phyloP scores from a whole-genome alignment of 2,113 vertebrate genomes.

The Chloropsis cyanopogon region DNA sequence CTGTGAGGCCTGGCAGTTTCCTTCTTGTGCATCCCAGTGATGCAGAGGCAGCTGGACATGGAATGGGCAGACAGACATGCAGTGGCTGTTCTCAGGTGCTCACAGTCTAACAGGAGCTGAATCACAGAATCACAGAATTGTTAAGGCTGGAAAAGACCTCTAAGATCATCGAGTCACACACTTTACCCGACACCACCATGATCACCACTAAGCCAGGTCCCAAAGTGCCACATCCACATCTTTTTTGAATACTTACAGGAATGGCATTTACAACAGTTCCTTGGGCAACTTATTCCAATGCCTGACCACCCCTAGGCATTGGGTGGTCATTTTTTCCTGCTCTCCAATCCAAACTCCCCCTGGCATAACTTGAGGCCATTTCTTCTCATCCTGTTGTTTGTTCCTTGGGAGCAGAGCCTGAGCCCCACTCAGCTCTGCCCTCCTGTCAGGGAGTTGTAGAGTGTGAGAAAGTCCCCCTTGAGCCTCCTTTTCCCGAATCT shows the following conservation, averaged over 20 bases:
- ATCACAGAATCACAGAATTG: too few species aligned
- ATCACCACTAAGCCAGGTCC: neutral
- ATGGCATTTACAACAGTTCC: neutral
- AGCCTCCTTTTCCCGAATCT: neutral
- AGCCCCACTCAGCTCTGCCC: rapidly evolving
- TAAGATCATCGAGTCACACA: neutral
- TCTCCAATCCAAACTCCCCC: neutral
- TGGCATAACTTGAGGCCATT: neutral
- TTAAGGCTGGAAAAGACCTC: neutral
- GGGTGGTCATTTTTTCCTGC: neutral
- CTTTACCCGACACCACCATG: neutral
- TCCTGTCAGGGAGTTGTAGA: neutral
- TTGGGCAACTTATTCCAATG: neutral
- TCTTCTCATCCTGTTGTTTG: neutral
- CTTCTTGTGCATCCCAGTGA: neutral
- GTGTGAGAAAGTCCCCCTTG: rapidly evolving
- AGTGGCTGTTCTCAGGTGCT: neutral
- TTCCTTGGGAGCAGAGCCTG: neutral
- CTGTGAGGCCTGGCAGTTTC: neutral
- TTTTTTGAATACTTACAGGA: neutral
- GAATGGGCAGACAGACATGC: neutral
- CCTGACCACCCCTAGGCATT: neutral
- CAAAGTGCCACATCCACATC: neutral
- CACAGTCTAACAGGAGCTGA: neutral
- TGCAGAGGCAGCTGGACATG: neutral